These are phyloP conservation scores for Stenotaenia linearis DNA, from an alignment of 2,888 invertebrate species.

Conservation along the genomic window DNA sequence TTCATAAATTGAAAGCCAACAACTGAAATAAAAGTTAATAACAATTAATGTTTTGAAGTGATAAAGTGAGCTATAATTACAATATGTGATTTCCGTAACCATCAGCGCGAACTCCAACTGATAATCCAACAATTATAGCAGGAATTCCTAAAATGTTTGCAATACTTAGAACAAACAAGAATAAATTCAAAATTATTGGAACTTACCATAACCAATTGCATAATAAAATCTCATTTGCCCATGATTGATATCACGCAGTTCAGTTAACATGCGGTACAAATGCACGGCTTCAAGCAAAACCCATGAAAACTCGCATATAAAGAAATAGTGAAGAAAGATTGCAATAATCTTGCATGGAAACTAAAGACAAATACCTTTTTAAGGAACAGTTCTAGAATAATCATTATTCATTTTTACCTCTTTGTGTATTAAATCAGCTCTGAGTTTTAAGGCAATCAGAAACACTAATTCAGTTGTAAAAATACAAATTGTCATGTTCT, in stretches of 20 bases:
- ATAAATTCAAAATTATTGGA: not conserved
- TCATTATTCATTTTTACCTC: slow-evolving; percentile 57
- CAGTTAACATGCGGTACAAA: slow-evolving; percentile 86
- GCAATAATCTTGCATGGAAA: slow-evolving; percentile 82
- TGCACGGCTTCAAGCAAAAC: slow-evolving; percentile 86
- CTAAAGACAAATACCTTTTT: slow-evolving; percentile 50
- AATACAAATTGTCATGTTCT: slow-evolving; percentile 85
- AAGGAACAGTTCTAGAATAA: not conserved
- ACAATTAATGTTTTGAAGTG: no score
- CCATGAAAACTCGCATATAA: slow-evolving; percentile 87
- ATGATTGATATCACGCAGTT: slow-evolving; percentile 92
- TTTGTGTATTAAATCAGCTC: slow-evolving; percentile 70
- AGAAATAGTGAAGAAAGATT: slow-evolving; percentile 87
- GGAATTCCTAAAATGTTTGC: slow-evolving; percentile 53
- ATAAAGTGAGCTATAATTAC: slow-evolving; percentile 70
- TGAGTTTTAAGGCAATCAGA: slow-evolving; percentile 76
- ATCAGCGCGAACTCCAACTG: slow-evolving; percentile 86
- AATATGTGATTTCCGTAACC: slow-evolving; percentile 91
- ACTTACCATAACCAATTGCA: slow-evolving; percentile 79
- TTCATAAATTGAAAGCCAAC: slow-evolving; percentile 91
- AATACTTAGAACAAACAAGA: slow-evolving; percentile 13
- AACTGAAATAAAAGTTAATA: slow-evolving; percentile 56
- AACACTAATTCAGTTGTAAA: slow-evolving; percentile 80
- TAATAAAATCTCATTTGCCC: slow-evolving; percentile 88
- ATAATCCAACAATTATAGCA: slow-evolving; percentile 80